These are phyloP conservation scores for Acropora tenuis DNA, from an alignment of 64 coral and sea anemone species.

Conservation along the genomic window DNA sequence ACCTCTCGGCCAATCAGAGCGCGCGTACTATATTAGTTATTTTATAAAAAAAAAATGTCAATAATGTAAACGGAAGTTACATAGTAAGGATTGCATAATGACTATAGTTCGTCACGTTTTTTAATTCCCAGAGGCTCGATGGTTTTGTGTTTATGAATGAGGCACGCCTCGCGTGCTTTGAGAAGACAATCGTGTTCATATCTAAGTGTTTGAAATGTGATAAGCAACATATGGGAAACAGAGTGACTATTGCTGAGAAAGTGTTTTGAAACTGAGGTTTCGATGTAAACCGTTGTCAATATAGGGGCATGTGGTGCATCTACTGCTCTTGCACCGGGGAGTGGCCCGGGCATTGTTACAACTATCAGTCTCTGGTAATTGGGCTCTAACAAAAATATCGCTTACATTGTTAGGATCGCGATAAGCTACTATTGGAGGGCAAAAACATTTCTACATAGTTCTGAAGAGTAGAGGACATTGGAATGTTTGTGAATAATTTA, in stretches of 20 bases:
- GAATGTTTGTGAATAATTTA: not conserved
- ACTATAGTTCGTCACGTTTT: no score
- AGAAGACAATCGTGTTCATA: no score
- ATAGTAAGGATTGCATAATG: not conserved
- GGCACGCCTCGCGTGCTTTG: not conserved
- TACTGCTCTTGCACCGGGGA: no score
- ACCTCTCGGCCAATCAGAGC: no score
- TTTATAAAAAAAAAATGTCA: no score
- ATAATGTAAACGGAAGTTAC: not conserved
- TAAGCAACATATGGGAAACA: no score
- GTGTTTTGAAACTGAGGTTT: slow-evolving; percentile 12
- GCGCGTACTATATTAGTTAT: no score
- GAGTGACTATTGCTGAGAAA: slow-evolving; percentile 3
- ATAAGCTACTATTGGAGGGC: slow-evolving; percentile 1
- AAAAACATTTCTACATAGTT: slow-evolving; percentile 13
- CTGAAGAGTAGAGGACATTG: not conserved
- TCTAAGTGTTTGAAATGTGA: not conserved
- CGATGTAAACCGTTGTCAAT: not conserved
- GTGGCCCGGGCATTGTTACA: no score
- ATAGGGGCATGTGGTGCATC: not conserved
- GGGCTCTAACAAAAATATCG: no score
- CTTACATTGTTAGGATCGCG: not conserved
- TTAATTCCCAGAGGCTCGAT: not conserved
- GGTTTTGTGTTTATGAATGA: not conserved
- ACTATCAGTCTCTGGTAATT: no score